Base-by-base conservation (phyloP, 2,888 invertebrate genomes). In the Carabus problematicus region DNA sequence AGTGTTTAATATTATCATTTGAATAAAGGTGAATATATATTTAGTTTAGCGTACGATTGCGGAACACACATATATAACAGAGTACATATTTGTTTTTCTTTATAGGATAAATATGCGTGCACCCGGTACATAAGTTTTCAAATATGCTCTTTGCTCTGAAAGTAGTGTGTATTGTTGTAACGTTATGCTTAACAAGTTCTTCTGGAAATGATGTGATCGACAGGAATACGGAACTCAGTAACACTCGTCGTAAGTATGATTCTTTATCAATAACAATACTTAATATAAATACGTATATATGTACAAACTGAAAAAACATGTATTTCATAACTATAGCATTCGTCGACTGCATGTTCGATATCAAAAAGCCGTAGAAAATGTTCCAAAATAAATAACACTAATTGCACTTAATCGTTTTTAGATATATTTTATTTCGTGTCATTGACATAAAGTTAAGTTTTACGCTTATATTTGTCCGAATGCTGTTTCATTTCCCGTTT, bases 101-200 rank as follows among this genome's bases (percentile, higher is more conserved):
- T 29, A 29, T 16, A 64, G 66, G 66, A 39, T 45, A 66, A 66
- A 66, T 66, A 66, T 66, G 66, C 45, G 8, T 18, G 49, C 45
- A 16, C 18, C 45, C 41, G 40, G 8, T 47, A 39, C 45, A 40
- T 58, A 58, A 49, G 39, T 59, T 58, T 29, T 59, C 59, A 66
- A 58, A 66, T 63, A 66, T 66, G 66, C 66, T 55, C 59, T 66
- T 58, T 49, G 66, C 66, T 41, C 45, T 66, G 41, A 19, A 45
- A 59, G 40, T 47, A 14, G 39, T 58, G 47, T 39, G 58, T 41
- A 49, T 66, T 19, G 47, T 66, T 19, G 47, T 66, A 43, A 45
- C 64, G 56, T 14, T 64, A 58, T 66, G 66, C 16, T 12, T 66
- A n/a, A 18, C 58, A 11, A 47, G 43, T 61, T 47, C 47, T 29